phyloP scores from a whole-genome alignment of 2,113 vertebrate genomes.

The human region GRCh38 chr6:84276001-84276500 shows the following conservation, averaged over 20 bases:
- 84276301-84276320: not conserved
- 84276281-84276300: not conserved
- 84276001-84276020: not conserved
- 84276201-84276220: not conserved
- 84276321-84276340: not conserved
- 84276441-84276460: not conserved
- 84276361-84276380: not conserved
- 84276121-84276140: not conserved
- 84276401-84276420: not conserved
- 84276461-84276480: not conserved
- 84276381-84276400: not conserved
- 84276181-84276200: not conserved
- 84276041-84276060: not conserved
- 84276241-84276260: not conserved
- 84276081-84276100: not conserved
- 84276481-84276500: not conserved
- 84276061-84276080: not conserved
- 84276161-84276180: not conserved
- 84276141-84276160: not conserved
- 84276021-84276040: not conserved
- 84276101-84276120: not conserved
- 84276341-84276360: not conserved
- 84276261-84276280: not conserved
- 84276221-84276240: not conserved
- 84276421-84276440: not conserved